Evolutionary conservation across 2,888 invertebrate species (phyloP).

Genomic region (Hyposoter dolosus): DNA sequence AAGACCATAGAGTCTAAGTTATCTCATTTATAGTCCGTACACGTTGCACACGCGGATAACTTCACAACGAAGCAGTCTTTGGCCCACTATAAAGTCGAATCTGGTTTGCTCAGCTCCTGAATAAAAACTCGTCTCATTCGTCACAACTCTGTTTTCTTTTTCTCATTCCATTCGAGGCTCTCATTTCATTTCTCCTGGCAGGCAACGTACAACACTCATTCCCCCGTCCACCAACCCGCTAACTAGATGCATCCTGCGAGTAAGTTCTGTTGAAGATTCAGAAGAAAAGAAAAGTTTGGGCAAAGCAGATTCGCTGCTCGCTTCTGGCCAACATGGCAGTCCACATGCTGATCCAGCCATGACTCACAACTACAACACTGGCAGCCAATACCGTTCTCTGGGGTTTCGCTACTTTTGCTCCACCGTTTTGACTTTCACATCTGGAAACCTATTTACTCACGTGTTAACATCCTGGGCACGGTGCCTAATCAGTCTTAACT

Average conservation of each 20-base stretch:
- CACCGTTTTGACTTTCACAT: neutral
- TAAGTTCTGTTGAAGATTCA: constrained; percentile 51
- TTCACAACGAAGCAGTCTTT: neutral
- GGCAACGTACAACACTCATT: constrained; percentile 51
- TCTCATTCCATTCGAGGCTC: neutral
- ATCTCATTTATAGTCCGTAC: neutral
- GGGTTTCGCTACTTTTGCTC: neutral
- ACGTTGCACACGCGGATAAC: constrained; percentile 3
- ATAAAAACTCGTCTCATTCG: constrained; percentile 24
- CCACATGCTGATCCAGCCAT: constrained; percentile 25
- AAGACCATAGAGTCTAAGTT: neutral
- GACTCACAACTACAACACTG: constrained; percentile 25
- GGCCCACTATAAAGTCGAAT: constrained; percentile 3
- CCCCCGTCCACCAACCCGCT: constrained; percentile 29
- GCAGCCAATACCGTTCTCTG: constrained; percentile 27
- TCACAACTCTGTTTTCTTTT: constrained; percentile 26
- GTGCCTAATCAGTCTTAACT: too few species aligned
- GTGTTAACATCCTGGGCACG: neutral
- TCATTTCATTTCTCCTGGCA: constrained; percentile 29
- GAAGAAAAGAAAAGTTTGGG: constrained; percentile 57
- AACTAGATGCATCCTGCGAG: constrained; percentile 60
- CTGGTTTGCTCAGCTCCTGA: neutral
- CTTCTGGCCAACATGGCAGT: constrained; percentile 43
- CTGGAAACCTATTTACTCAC: neutral
- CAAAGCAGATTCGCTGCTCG: constrained; percentile 1